Conservation (phyloP, 2,113 vertebrate species). For the Phylloscopus trochilus region DNA sequence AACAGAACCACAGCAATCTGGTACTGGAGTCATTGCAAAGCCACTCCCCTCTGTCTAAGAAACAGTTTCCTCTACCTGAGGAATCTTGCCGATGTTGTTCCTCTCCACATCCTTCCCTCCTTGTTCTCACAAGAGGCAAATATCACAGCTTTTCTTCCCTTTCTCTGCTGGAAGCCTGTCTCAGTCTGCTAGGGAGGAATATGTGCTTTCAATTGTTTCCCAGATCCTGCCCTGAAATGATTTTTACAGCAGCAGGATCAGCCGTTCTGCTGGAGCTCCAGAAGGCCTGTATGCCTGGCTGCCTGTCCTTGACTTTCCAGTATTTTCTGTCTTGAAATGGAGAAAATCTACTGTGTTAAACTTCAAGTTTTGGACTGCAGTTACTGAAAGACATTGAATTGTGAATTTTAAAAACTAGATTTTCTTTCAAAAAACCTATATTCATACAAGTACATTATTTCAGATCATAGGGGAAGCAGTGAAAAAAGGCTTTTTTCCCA, state of each 20-base stretch:
- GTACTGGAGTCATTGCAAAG: neutral
- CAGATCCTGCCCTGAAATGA: neutral
- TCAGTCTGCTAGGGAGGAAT: neutral
- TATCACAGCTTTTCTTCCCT: neutral
- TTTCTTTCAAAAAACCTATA: neutral
- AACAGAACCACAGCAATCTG: neutral
- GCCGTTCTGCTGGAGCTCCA: neutral
- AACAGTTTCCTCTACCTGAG: neutral
- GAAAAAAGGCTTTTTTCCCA: neutral
- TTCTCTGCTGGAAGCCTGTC: neutral
- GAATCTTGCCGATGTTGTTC: neutral
- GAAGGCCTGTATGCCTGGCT: neutral
- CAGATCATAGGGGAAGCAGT: neutral
- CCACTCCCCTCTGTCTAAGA: neutral
- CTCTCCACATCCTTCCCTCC: accelerated
- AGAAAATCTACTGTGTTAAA: neutral
- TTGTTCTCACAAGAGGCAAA: neutral
- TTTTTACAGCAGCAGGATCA: neutral
- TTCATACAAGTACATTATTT: neutral
- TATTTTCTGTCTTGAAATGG: neutral
- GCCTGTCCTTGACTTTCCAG: neutral
- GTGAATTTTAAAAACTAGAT: neutral
- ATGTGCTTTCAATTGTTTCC: neutral
- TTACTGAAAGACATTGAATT: neutral
- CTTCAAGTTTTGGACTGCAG: neutral